Percentiles rank a stretch among this genome's conserved stretches.
Conservation (phyloP, 2,113 vertebrate genomes). For the Candoia aspera region DNA sequence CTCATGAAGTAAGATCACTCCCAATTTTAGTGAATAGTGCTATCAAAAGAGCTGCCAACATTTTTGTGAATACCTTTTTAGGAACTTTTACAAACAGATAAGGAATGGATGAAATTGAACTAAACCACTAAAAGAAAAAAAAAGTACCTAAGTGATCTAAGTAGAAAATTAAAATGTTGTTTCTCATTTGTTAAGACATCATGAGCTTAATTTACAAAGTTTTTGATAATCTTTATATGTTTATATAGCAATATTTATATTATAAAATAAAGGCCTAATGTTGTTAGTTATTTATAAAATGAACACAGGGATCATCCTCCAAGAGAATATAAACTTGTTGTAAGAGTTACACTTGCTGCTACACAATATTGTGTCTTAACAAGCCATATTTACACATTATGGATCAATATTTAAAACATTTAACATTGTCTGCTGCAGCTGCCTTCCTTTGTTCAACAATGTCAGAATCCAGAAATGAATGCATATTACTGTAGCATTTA, state of each 20-base stretch:
- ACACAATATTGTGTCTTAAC: background rate
- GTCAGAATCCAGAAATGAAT: background rate
- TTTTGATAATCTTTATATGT: constrained; percentile 23
- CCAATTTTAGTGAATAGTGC: background rate
- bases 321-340: background rate
- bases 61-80: background rate
- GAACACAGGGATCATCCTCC: accelerated
- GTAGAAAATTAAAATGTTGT: background rate
- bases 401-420: constrained; percentile 36
- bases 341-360: background rate
- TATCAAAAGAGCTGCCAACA: constrained; percentile 22
- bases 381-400: constrained; percentile 29
- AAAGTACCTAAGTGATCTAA: background rate
- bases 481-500: background rate
- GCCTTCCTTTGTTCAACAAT: background rate
- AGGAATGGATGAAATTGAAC: constrained; percentile 30
- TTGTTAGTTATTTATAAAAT: background rate
- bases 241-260: constrained; percentile 41
- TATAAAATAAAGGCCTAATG: background rate
- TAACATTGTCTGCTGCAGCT: background rate
- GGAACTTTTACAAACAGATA: background rate
- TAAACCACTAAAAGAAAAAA: background rate
- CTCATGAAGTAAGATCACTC: background rate
- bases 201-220: background rate
- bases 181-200: constrained; percentile 1